These are phyloP conservation scores for Polypterus senegalus DNA, from an alignment of 2,113 vertebrate species.

Conservation along the genomic window DNA sequence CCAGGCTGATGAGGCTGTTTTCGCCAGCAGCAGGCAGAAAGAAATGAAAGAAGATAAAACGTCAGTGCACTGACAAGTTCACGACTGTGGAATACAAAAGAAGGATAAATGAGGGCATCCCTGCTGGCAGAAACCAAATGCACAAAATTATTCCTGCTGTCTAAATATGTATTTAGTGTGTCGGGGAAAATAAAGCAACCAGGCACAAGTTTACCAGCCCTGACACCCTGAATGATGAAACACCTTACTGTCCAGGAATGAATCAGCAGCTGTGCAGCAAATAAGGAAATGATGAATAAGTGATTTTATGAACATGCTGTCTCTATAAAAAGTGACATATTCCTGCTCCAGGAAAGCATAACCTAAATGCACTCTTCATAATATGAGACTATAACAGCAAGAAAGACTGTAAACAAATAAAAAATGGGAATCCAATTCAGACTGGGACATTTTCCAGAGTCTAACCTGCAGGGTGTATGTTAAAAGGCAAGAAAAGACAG, in stretches of 20 bases:
- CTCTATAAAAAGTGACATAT: neutral
- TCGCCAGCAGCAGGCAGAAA: conserved; percentile 7
- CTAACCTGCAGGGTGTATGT: too few species aligned
- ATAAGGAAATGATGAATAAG: neutral
- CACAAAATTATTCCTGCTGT: conserved; percentile 15
- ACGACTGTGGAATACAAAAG: conserved; percentile 19
- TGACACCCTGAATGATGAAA: conserved; percentile 2
- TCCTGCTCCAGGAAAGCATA: neutral
- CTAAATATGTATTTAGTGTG: conserved; percentile 10
- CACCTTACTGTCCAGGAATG: conserved; percentile 1
- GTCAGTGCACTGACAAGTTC: conserved; percentile 20
- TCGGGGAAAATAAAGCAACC: conserved; percentile 11
- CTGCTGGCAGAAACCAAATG: neutral
- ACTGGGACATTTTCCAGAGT: too few species aligned
- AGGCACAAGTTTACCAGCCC: neutral
- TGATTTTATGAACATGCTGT: neutral
- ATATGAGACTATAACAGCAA: neutral
- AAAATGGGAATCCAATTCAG: too few species aligned
- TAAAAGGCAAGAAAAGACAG: too few species aligned
- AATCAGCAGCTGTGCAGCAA: neutral
- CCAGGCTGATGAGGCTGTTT: conserved; percentile 19
- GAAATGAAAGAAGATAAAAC: conserved; percentile 16
- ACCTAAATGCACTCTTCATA: neutral
- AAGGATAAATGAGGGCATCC: conserved; percentile 9
- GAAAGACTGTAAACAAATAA: neutral